Evolutionary conservation across 1,140 invertebrate species (phyloP).

Genomic region (Heliconius nattereri): DNA sequence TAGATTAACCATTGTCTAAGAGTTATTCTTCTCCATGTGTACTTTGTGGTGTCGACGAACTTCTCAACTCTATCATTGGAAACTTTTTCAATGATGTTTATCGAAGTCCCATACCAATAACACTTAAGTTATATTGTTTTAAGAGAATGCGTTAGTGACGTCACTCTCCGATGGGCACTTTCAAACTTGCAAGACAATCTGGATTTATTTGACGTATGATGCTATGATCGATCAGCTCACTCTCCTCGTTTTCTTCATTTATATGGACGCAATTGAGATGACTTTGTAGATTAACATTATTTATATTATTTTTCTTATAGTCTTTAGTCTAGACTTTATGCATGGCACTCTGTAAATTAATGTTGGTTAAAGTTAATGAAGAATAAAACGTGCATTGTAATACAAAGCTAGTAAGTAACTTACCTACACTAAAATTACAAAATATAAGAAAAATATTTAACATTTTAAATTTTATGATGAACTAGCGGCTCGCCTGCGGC

Average conservation of each 20-base stretch:
- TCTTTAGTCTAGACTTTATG: slow-evolving; percentile 4
- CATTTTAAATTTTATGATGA: too few species aligned
- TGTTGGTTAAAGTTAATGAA: background rate
- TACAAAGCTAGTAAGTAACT: background rate
- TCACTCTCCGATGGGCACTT: slow-evolving; percentile 45
- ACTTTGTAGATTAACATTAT: slow-evolving; percentile 9
- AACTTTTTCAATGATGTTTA: slow-evolving; percentile 66
- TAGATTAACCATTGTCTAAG: slow-evolving; percentile 53
- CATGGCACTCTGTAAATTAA: background rate
- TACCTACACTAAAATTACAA: background rate
- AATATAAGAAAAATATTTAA: background rate
- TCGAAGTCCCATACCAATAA: slow-evolving; percentile 35
- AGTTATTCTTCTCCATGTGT: slow-evolving; percentile 48
- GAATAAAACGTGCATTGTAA: background rate
- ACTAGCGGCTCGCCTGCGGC: too few species aligned
- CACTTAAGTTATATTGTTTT: slow-evolving; percentile 33
- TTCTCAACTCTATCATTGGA: slow-evolving; percentile 34
- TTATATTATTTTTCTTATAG: slow-evolving; percentile 4
- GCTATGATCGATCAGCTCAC: background rate
- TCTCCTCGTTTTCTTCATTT: background rate
- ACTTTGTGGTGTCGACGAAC: slow-evolving; percentile 57
- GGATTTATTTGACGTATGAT: slow-evolving; percentile 13
- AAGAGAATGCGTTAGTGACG: slow-evolving; percentile 35
- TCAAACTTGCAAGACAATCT: slow-evolving; percentile 47
- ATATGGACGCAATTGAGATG: background rate